Evolutionary conservation across 2,797 vertebrate genomes (phyloP).

Genomic region (Glossophaga mutica): DNA sequence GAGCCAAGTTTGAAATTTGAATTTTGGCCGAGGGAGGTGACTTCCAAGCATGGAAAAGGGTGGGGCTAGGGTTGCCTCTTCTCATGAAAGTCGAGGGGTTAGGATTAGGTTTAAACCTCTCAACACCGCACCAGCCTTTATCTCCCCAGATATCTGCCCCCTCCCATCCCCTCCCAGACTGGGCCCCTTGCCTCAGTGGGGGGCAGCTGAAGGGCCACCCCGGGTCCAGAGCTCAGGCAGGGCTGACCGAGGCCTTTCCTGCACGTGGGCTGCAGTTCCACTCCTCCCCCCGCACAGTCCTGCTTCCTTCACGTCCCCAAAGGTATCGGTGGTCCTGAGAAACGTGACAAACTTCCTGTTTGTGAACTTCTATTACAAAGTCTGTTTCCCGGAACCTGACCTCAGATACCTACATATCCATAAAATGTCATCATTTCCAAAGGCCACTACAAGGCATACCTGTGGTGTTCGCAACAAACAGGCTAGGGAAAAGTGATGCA

Average conservation of each 20-base stretch:
- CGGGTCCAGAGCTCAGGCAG: not conserved
- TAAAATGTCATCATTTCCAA: not conserved
- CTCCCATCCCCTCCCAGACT: not conserved
- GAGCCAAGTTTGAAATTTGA: not conserved
- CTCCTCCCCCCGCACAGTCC: not conserved
- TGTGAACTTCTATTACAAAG: not conserved
- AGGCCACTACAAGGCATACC: not conserved
- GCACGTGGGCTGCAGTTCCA: not conserved
- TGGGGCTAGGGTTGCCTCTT: not conserved
- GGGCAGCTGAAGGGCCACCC: not conserved
- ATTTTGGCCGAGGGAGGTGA: not conserved
- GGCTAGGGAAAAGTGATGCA: not conserved
- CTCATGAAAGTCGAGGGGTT: not conserved
- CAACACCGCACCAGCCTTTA: not conserved
- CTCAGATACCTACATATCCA: not conserved
- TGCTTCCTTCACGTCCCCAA: not conserved
- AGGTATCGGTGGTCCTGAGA: not conserved
- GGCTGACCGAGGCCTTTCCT: not conserved
- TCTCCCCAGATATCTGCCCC: not conserved
- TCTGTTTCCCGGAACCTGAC: not conserved
- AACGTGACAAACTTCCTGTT: not conserved
- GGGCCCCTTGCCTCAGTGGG: not conserved
- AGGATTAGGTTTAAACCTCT: not conserved
- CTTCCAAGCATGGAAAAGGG: not conserved
- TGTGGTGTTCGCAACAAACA: not conserved